Percentiles rank a stretch among this genome's conserved stretches.
Evolutionary conservation across 2,888 invertebrate genomes (phyloP).

Genomic region (Amphiduros pacificus): DNA sequence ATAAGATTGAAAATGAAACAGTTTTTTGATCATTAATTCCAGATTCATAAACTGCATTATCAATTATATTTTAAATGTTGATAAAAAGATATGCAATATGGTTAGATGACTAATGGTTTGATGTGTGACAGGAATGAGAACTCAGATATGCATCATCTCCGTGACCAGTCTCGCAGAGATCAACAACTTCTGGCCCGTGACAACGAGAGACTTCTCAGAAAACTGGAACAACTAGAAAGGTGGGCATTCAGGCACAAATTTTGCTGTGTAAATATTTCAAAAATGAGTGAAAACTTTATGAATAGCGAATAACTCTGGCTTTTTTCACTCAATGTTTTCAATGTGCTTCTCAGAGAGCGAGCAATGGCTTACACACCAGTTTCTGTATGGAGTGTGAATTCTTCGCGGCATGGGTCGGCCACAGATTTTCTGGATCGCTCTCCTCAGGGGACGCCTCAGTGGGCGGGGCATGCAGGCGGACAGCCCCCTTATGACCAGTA

Average conservation of each 20-base stretch:
- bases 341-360: no score
- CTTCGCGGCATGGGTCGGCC: slow-evolving; percentile 7
- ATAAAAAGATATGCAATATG: no score
- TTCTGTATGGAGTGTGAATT: slow-evolving; percentile 23
- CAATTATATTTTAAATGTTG: no score
- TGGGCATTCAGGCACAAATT: not conserved
- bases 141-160: slow-evolving; percentile 75
- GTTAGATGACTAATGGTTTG: no score
- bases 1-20: no score
- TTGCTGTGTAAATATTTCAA: no score
- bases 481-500: slow-evolving; percentile 2
- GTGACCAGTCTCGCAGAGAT: slow-evolving; percentile 81
- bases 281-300: no score
- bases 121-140: slow-evolving; percentile 74
- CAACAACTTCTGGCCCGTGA: slow-evolving; percentile 88
- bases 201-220: slow-evolving; percentile 84
- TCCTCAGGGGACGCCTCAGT: slow-evolving; percentile 3
- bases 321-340: no score
- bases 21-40: no score
- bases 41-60: no score
- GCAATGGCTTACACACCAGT: slow-evolving; percentile 15
- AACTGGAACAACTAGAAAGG: slow-evolving; percentile 68
- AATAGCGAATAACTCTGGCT: not conserved
- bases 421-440: slow-evolving; percentile 1
- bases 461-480: slow-evolving; percentile 6